Conservation (phyloP, 2,797 vertebrate species). For the Galaxias olidus region DNA sequence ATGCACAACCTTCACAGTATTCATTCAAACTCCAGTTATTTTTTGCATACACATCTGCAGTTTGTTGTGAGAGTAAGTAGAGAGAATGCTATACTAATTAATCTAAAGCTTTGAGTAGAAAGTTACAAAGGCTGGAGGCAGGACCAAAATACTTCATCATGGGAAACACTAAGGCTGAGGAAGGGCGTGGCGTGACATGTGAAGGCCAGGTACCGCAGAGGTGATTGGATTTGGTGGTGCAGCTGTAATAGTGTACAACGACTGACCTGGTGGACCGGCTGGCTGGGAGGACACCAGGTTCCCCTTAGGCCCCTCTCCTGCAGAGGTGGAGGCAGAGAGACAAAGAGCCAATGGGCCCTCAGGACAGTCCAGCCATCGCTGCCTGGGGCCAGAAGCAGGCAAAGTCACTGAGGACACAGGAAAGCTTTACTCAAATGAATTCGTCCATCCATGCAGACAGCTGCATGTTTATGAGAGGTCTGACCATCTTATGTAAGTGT, state of each 20-base stretch:
- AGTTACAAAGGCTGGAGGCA: too few relatives aligned
- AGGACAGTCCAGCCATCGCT: slow-evolving; percentile 53
- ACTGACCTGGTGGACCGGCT: slow-evolving; percentile 38
- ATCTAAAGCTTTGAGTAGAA: too few relatives aligned
- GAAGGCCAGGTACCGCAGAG: too few relatives aligned
- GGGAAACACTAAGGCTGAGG: background rate
- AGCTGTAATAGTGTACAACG: background rate
- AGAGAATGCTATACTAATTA: too few relatives aligned
- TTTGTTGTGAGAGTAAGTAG: too few relatives aligned
- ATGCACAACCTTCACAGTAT: too few relatives aligned
- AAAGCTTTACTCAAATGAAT: background rate
- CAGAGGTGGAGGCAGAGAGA: slow-evolving; percentile 65
- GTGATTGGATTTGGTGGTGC: background rate
- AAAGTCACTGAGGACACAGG: slow-evolving; percentile 43
- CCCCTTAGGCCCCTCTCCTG: slow-evolving; percentile 66
- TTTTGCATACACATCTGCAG: too few relatives aligned
- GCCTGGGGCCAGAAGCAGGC: slow-evolving; percentile 30
- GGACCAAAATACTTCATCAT: too few relatives aligned
- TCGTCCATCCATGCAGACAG: background rate
- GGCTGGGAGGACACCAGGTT: slow-evolving; percentile 35
- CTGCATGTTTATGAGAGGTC: too few relatives aligned
- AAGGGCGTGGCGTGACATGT: background rate
- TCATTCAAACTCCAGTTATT: too few relatives aligned
- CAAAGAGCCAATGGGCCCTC: slow-evolving; percentile 48
- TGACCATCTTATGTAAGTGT: too few relatives aligned